Evolutionary conservation across 2,797 vertebrate species (phyloP), one percentile per base, ranked within the genome.

Genomic region (Sebastes jordani): DNA sequence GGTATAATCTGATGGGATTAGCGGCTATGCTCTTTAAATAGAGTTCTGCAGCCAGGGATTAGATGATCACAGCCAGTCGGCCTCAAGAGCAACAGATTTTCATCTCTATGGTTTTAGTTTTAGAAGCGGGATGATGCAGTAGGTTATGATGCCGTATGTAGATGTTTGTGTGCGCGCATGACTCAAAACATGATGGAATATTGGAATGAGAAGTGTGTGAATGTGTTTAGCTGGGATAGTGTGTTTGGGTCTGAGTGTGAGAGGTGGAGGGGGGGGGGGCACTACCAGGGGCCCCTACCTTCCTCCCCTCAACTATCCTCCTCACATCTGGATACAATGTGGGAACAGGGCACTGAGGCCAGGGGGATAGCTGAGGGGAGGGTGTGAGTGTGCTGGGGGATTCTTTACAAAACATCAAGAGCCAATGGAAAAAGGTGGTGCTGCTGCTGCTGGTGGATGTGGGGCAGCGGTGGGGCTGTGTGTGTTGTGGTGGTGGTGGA

Each of bases 271-370:
- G 64, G 20, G 64, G 20, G 14, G 36, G 62, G 79, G 36, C 42
- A 85, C 58, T 30, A 87, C 77, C 74, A 84, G 78, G 59, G 72
- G 84, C 75, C 83, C 68, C 78, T 78, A 72, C 88, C 75, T 82
- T 81, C 58, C 82, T 87, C 70, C 83, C 74, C 83, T 85, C 71
- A 75, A 82, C 84, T 80, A 89, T 76, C 85, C 85, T 90, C 89
- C 81, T 92, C 88, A 94, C 94, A 95, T 95, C 95, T 95, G 93
- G 93, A 92, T 90, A 87, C 92, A 93, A 93, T 94, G 92, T 91
- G 91, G 88, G 85, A 93, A 83, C 81, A 80, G 86, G 88, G 90
- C 82, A 78, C 76, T 36, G 82, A 78, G 85, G 91, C 89, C 86
- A 80, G 42, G 63, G 71, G 89, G 86, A 76, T 82, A 56, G 91